Evolutionary conservation across 2,113 vertebrate species (phyloP).

Genomic region (Arothron firmamentum): DNA sequence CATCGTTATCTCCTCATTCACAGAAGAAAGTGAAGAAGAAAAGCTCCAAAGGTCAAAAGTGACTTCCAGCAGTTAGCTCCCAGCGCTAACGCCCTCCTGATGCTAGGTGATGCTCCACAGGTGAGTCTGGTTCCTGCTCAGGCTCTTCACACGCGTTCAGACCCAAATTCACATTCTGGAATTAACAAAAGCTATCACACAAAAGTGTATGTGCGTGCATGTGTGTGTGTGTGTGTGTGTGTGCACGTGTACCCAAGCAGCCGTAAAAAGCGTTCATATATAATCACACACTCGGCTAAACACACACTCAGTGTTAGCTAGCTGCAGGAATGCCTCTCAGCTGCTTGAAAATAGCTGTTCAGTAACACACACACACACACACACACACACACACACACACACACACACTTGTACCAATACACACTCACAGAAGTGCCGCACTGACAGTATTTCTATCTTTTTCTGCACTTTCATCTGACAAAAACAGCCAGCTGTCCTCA

Average conservation of each 20-base stretch:
- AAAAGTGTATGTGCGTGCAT: not conserved
- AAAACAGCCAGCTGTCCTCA: not conserved
- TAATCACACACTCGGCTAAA: constrained; percentile 47
- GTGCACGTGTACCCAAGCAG: constrained; percentile 25
- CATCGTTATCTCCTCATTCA: too few species aligned
- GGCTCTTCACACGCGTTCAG: too few species aligned
- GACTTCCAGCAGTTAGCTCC: too few species aligned
- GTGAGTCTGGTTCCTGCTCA: too few species aligned
- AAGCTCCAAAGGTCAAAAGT: too few species aligned
- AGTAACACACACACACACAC: constrained; percentile 25
- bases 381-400: constrained; percentile 6
- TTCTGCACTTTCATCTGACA: too few species aligned
- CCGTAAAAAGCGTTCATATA: constrained; percentile 50
- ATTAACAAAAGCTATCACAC: too few species aligned
- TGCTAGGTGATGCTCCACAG: too few species aligned
- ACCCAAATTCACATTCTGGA: too few species aligned
- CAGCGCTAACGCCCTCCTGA: too few species aligned
- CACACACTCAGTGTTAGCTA: constrained; percentile 30
- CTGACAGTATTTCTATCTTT: not conserved
- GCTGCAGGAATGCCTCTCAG: not conserved
- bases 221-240: constrained; percentile 10
- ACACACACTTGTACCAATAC: constrained; percentile 8
- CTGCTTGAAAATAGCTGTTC: constrained; percentile 14
- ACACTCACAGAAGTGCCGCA: not conserved
- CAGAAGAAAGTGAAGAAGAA: too few species aligned